Conservation (phyloP, 2,113 vertebrate species). For the Uria aalge region DNA sequence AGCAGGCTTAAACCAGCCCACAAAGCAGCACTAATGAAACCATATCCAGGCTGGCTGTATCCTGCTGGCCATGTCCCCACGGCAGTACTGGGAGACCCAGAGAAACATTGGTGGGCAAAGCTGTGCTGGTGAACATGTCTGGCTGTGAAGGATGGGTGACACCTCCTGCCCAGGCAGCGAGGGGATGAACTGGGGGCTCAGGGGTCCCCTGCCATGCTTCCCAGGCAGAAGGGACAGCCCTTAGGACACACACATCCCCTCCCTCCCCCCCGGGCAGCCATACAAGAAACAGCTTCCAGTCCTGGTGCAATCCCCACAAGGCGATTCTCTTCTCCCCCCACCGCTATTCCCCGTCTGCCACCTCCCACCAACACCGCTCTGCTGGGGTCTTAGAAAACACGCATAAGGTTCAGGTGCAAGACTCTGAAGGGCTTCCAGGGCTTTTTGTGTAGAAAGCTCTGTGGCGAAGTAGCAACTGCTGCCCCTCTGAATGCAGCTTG, state of each 20-base stretch:
- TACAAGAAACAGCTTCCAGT: background rate
- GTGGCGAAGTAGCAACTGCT: background rate
- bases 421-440: background rate
- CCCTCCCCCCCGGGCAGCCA: no score
- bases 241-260: background rate
- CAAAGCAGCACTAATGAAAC: background rate
- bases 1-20: background rate
- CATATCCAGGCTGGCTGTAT: background rate
- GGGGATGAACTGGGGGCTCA: background rate
- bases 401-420: background rate
- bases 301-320: background rate
- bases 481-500: background rate
- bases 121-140: fast-evolving
- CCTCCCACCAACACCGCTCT: background rate
- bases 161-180: background rate
- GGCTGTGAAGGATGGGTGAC: background rate
- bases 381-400: background rate
- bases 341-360: background rate
- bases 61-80: background rate
- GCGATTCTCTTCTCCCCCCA: background rate
- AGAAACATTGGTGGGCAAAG: background rate
- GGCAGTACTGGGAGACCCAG: background rate
- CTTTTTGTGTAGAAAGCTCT: background rate
- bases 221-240: background rate
- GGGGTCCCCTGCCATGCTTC: background rate